These are phyloP conservation scores for Butorides virescens DNA, from an alignment of 2,113 vertebrate species.

Conservation along the genomic window DNA sequence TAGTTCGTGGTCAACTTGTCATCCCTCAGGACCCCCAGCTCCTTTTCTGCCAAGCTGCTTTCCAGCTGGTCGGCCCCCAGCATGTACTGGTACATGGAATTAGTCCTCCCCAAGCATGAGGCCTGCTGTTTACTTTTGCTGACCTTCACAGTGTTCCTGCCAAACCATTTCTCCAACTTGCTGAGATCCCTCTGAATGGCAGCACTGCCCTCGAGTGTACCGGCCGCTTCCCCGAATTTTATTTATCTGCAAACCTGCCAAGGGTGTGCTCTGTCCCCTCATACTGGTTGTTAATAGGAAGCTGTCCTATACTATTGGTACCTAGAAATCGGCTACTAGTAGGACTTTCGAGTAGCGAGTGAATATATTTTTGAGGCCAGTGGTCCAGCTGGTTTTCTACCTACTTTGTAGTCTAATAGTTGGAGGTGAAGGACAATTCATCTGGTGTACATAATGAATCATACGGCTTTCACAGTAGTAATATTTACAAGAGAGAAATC, in stretches of 20 bases:
- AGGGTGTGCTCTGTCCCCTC: background rate
- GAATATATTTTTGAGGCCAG: background rate
- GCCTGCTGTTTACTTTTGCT: background rate
- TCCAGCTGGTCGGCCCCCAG: background rate
- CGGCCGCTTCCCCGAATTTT: background rate
- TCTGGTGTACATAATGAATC: background rate
- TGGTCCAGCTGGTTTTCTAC: background rate
- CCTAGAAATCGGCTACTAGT: background rate
- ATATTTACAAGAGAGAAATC: background rate
- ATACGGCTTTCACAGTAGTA: background rate
- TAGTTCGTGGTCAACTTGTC: background rate
- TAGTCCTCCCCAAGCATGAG: background rate
- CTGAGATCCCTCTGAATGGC: background rate
- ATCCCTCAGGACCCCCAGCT: background rate
- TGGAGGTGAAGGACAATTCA: background rate
- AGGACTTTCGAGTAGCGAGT: background rate
- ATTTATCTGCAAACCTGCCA: background rate
- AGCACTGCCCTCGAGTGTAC: accelerated
- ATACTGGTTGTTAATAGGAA: background rate
- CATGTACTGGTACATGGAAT: background rate
- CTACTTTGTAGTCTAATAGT: background rate
- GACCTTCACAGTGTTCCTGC: background rate
- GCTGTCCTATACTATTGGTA: background rate
- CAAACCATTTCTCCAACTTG: background rate
- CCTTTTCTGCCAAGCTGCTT: background rate